phyloP scores from a whole-genome alignment of 1,140 invertebrate genomes.

The Drosophila willistoni region DNA sequence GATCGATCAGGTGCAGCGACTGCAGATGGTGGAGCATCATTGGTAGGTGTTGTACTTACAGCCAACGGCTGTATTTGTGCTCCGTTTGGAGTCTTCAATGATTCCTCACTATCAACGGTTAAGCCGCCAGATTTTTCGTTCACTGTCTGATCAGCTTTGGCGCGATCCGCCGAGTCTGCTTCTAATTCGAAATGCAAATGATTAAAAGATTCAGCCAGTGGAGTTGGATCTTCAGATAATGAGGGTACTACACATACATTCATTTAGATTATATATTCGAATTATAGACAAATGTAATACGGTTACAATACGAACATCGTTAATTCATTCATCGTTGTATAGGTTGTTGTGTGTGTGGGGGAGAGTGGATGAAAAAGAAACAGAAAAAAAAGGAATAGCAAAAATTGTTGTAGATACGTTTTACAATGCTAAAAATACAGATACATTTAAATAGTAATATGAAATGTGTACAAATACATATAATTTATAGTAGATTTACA shows the following conservation, averaged over 20 bases:
- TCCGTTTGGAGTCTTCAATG: conserved; percentile 67
- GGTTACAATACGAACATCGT: conserved; percentile 7
- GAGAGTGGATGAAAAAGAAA: conserved; percentile 1
- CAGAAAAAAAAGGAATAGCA: conserved; percentile 8
- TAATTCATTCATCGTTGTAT: conserved; percentile 21
- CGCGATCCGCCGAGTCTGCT: conserved; percentile 55
- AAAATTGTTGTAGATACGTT: conserved; percentile 8
- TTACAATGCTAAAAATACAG: conserved; percentile 10
- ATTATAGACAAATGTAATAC: conserved; percentile 2
- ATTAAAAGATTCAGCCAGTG: conserved; percentile 82
- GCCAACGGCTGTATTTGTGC: conserved; percentile 17
- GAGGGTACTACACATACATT: conserved; percentile 75
- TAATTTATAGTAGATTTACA: not conserved
- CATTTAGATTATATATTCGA: conserved; percentile 25
- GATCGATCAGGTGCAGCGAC: conserved; percentile 14
- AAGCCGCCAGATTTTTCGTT: not conserved
- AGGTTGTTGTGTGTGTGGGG: conserved; percentile 18
- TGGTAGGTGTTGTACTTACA: conserved; percentile 15
- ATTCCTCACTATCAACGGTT: conserved; percentile 47
- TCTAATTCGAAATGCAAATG: conserved; percentile 80
- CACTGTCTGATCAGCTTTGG: not conserved
- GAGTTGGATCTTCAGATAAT: conserved; percentile 83
- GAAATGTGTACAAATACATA: not conserved
- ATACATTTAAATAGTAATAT: not conserved
- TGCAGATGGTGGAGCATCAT: conserved; percentile 35